Evolutionary conservation across 1,140 invertebrate species (phyloP), one percentile per base, ranked within the genome.

Genomic region (Dufourea novaeangliae): DNA sequence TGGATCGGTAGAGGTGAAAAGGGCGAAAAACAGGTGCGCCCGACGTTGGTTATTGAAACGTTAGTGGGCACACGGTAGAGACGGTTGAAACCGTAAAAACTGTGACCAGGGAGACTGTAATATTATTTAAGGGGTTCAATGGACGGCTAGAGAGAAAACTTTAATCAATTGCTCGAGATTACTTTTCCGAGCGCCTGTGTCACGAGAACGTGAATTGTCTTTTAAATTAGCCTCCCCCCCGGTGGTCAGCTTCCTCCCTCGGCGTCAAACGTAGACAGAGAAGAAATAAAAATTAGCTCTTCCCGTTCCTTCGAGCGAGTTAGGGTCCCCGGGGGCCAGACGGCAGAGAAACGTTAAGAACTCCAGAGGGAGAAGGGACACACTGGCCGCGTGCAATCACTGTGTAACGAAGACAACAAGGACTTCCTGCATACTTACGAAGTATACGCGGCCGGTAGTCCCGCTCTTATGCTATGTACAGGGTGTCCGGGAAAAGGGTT

Each of bases 401-500:
- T 27, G 25, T 71, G 74, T 88, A 89, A 89, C 85, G 81, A 87
- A 85, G 84, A 88, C 85, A 89, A 89, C 80, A 85, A 88, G 88
- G 76, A 85, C 86, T 89, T 89, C 88, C 88, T 88, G 88, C 79
- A 78, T 88, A 79, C 84, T 85, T 87, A 81, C 71, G 74, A 79
- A 79, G 80, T 76, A 62, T 10, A 57, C 54, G 66, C 56, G 62
- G 56, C 56, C 69, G 52, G 69, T 79, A 78, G 54, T 77, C 29
- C 64, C 57, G 67, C 64, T 56, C 66, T 64, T 59, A 32, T 22
- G 57, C 50, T n/a, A 29, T 20, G n/a, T 57, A 59, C 39, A 56
- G 54, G 72, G 54, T 68, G 72, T 83, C 41, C 54, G 80, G 54
- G 68, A 76, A 71, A 27, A 37, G 29, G 54, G 25, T 27, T 37